These are phyloP conservation scores for Lutjanus campechanus DNA, from an alignment of 2,797 vertebrate genomes.

Conservation along the genomic window DNA sequence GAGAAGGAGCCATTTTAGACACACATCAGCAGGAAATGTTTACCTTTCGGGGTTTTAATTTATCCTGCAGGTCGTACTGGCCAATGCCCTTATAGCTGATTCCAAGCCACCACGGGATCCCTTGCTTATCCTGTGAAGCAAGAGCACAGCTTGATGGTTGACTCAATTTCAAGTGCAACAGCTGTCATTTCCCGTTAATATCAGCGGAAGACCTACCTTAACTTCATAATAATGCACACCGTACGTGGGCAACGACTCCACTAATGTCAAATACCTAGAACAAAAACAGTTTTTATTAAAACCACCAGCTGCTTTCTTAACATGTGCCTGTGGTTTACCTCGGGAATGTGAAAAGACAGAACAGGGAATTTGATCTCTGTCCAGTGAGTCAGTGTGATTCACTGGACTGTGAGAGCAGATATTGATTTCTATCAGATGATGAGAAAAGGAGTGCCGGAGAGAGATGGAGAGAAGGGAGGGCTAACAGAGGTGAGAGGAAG, in stretches of 20 bases:
- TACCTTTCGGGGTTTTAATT: conserved; percentile 97
- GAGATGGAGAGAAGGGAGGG: conserved; percentile 24
- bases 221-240: conserved; percentile 99
- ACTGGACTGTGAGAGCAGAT: conserved; percentile 43
- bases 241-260: conserved; percentile 96
- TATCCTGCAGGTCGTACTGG: conserved; percentile 97
- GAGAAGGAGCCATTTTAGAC: conserved; percentile 37
- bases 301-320: conserved; percentile 27
- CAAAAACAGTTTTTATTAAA: conserved; percentile 48
- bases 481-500: conserved; percentile 59
- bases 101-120: conserved; percentile 99
- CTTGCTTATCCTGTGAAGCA: conserved; percentile 94
- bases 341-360: conserved; percentile 17
- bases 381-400: conserved; percentile 60
- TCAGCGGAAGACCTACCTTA: conserved; percentile 88
- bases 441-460: conserved; percentile 48
- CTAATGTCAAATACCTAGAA: conserved; percentile 95
- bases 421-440: conserved; percentile 78
- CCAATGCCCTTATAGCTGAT: conserved; percentile 99
- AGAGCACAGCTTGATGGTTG: conserved; percentile 41
- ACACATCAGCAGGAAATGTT: conserved; percentile 34
- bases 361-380: conserved; percentile 32
- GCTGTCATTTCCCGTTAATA: conserved; percentile 48
- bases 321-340: conserved; percentile 33
- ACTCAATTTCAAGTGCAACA: conserved; percentile 32